Evolutionary conservation across 2,888 invertebrate genomes (phyloP).

Genomic region (Drosophila stalkeri): DNA sequence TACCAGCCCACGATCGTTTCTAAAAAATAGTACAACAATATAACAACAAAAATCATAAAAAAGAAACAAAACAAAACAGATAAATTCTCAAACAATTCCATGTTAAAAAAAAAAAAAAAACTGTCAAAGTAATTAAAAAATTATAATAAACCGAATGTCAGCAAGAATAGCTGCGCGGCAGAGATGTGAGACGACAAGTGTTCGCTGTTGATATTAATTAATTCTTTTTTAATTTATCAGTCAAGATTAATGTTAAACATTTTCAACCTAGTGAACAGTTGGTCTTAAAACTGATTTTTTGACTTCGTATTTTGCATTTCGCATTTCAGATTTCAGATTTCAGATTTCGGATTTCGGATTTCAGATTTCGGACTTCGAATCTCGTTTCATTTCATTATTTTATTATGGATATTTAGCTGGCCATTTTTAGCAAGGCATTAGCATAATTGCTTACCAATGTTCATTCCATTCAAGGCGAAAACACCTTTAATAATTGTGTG

Average conservation of each 20-base stretch:
- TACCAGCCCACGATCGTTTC: slow-evolving; percentile 48
- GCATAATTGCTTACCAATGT: slow-evolving; percentile 75
- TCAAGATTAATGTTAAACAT: slow-evolving; percentile 79
- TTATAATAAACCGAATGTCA: slow-evolving; percentile 47
- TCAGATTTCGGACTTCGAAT: slow-evolving; percentile 37
- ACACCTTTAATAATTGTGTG: slow-evolving; percentile 74
- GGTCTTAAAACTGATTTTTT: slow-evolving; percentile 54
- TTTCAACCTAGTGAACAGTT: slow-evolving; percentile 62
- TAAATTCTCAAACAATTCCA: slow-evolving; percentile 43
- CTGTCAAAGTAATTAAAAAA: slow-evolving; percentile 63
- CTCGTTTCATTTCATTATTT: slow-evolving; percentile 65
- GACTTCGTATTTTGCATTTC: slow-evolving; percentile 19
- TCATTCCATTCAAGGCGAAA: slow-evolving; percentile 74
- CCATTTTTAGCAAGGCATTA: slow-evolving; percentile 73
- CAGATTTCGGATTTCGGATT: not conserved
- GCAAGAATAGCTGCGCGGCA: slow-evolving; percentile 44
- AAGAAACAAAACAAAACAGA: slow-evolving; percentile 40
- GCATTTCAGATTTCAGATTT: not conserved
- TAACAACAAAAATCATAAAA: slow-evolving; percentile 8
- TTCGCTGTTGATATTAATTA: slow-evolving; percentile 72
- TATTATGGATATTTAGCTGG: slow-evolving; percentile 71
- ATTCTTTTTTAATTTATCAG: slow-evolving; percentile 77
- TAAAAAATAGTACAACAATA: slow-evolving; percentile 12
- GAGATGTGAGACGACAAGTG: slow-evolving; percentile 57
- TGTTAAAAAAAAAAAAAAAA: slow-evolving; percentile 28